These are phyloP conservation scores for Volucella inanis DNA, from an alignment of 2,888 invertebrate genomes.

Conservation along the genomic window DNA sequence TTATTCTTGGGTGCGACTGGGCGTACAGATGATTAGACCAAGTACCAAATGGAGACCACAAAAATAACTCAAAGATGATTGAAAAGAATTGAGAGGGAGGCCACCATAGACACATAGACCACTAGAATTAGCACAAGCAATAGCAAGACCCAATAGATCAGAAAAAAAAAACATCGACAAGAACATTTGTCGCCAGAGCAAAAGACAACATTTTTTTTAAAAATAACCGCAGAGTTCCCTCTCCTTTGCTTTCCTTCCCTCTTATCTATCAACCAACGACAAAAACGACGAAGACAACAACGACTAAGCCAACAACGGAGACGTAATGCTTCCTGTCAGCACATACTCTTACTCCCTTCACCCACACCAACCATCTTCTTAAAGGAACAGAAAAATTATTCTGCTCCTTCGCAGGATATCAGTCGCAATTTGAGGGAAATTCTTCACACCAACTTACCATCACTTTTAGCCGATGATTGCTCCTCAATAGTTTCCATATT, in stretches of 20 bases:
- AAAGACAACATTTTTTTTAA: conserved; percentile 44
- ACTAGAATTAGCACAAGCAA: conserved; percentile 1
- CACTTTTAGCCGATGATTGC: conserved; percentile 67
- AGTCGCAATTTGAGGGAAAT: neutral
- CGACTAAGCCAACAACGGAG: neutral
- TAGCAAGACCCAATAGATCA: neutral
- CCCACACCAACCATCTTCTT: conserved; percentile 20
- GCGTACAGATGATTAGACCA: conserved; percentile 41
- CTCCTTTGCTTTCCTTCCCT: neutral
- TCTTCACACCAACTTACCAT: conserved; percentile 54
- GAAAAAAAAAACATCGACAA: conserved; percentile 36
- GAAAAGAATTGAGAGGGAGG: conserved; percentile 65
- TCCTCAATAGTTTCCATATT: conserved; percentile 70
- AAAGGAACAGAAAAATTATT: conserved; percentile 2
- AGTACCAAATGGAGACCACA: conserved; percentile 44
- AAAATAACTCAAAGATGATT: conserved; percentile 67
- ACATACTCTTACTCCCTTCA: conserved; percentile 23
- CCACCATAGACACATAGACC: conserved; percentile 10
- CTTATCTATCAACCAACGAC: too few relatives aligned
- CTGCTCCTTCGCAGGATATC: conserved; percentile 5
- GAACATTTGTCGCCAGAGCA: conserved; percentile 60
- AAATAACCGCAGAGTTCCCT: conserved; percentile 59
- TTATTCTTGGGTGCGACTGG: conserved; percentile 18
- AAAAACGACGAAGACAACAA: neutral
- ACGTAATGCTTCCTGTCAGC: conserved; percentile 24